phyloP scores from a whole-genome alignment of 2,888 invertebrate species.

The Pyrocoelia pectoralis region DNA sequence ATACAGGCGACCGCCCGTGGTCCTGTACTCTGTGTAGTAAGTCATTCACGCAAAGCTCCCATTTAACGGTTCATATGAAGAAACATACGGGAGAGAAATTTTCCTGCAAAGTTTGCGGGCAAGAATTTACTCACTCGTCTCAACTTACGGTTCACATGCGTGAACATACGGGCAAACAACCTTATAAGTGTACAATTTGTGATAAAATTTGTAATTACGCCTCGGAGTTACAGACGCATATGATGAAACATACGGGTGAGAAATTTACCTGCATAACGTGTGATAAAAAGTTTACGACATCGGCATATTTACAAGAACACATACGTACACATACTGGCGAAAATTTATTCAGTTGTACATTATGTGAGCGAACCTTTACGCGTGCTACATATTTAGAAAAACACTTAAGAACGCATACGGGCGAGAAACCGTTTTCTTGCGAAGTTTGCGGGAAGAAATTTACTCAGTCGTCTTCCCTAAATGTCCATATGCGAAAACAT shows the following conservation, averaged over 20 bases:
- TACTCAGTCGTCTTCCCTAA: slow-evolving; percentile 56
- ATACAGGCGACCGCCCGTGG: slow-evolving; percentile 69
- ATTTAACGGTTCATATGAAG: slow-evolving; percentile 66
- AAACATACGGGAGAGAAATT: slow-evolving; percentile 62
- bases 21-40: slow-evolving; percentile 66
- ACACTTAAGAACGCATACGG: slow-evolving; percentile 63
- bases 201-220: slow-evolving; percentile 55
- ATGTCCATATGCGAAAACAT: slow-evolving; percentile 54
- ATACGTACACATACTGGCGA: slow-evolving; percentile 56
- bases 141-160: slow-evolving; percentile 56
- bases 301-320: slow-evolving; percentile 53
- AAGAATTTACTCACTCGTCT: slow-evolving; percentile 55
- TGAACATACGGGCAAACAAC: slow-evolving; percentile 57
- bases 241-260: slow-evolving; percentile 55
- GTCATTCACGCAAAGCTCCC: slow-evolving; percentile 68
- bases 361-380: slow-evolving; percentile 51
- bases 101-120: slow-evolving; percentile 52
- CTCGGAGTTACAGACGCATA: slow-evolving; percentile 53
- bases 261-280: slow-evolving; percentile 54
- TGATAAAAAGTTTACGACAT: slow-evolving; percentile 55
- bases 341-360: slow-evolving; percentile 57
- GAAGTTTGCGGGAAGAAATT: slow-evolving; percentile 54
- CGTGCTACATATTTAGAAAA: slow-evolving; percentile 57
- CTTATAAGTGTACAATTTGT: slow-evolving; percentile 56
- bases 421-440: slow-evolving; percentile 57